Percentiles rank a stretch among this genome's conserved stretches.
These are phyloP conservation scores for Gallinago undulata DNA, from an alignment of 2,113 vertebrate species.

Conservation along the genomic window DNA sequence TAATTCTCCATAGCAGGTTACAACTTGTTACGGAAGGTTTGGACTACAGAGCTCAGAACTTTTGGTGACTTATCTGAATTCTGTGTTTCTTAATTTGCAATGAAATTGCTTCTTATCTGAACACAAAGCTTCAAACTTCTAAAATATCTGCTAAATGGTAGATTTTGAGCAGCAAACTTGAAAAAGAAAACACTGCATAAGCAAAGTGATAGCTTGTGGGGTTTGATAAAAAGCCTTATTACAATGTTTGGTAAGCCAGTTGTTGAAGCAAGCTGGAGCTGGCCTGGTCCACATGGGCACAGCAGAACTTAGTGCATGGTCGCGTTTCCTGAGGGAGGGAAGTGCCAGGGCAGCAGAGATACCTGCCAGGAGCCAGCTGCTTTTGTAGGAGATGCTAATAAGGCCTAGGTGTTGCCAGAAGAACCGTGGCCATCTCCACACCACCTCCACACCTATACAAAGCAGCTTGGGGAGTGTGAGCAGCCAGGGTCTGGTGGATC, in stretches of 20 bases:
- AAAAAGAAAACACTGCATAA: background rate
- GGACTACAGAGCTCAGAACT: background rate
- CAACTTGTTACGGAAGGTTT: background rate
- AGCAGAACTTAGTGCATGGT: fast-evolving
- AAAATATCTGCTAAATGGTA: background rate
- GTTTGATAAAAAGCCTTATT: background rate
- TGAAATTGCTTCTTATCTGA: background rate
- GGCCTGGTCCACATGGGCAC: fast-evolving
- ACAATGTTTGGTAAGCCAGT: background rate
- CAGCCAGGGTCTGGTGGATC: background rate
- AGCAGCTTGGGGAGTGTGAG: background rate
- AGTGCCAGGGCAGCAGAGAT: background rate
- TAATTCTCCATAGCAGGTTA: background rate
- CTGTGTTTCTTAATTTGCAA: background rate
- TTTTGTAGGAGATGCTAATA: fast-evolving
- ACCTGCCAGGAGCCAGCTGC: fast-evolving
- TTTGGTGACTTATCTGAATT: background rate
- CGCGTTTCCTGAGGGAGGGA: background rate
- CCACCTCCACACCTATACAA: fast-evolving
- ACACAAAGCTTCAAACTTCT: background rate
- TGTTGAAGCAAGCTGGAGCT: background rate
- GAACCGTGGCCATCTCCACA: fast-evolving
- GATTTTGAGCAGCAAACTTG: background rate
- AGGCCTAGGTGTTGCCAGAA: background rate
- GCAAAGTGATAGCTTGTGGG: background rate